phyloP scores from a whole-genome alignment of 2,888 invertebrate species.

The Athripsodes cinereus region DNA sequence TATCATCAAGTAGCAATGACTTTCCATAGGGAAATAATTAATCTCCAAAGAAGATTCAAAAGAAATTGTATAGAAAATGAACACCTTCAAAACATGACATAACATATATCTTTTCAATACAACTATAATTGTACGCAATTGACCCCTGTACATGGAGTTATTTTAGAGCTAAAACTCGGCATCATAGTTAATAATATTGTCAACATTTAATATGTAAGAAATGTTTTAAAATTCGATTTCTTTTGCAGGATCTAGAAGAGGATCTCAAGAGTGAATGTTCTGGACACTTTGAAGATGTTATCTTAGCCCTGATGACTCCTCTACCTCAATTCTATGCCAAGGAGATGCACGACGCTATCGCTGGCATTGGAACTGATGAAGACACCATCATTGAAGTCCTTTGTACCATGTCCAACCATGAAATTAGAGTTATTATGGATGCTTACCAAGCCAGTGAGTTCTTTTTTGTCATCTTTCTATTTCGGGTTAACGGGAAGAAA shows the following conservation, averaged over 20 bases:
- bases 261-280: conserved; percentile 84
- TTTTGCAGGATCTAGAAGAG: conserved; percentile 61
- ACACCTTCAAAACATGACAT: too few species aligned
- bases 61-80: too few species aligned
- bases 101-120: too few species aligned
- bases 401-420: conserved; percentile 80
- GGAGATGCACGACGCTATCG: conserved; percentile 77
- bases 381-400: conserved; percentile 84
- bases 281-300: conserved; percentile 79
- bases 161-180: too few species aligned
- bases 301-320: conserved; percentile 80
- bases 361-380: conserved; percentile 79
- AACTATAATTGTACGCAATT: too few species aligned
- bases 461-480: neutral
- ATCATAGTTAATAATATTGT: neutral
- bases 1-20: too few species aligned
- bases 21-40: too few species aligned
- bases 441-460: conserved; percentile 71
- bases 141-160: too few species aligned
- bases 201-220: neutral
- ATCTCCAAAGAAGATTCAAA: too few species aligned
- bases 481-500: too few species aligned
- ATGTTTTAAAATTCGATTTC: conserved; percentile 6
- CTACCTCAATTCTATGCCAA: conserved; percentile 78
- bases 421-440: conserved; percentile 71